Base-by-base conservation (phyloP, 2,888 invertebrate genomes). In the Drosophila leonis region DNA sequence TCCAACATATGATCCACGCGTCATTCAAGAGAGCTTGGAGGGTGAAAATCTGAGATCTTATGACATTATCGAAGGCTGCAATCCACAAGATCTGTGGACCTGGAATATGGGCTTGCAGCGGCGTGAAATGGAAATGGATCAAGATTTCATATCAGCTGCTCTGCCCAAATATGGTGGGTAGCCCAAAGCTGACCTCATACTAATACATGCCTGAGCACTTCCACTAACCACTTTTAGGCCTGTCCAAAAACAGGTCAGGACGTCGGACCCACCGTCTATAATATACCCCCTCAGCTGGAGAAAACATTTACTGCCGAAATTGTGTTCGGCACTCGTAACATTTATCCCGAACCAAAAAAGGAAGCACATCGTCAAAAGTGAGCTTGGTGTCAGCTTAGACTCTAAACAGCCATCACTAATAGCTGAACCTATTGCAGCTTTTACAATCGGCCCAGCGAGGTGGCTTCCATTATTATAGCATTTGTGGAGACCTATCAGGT, bases 1-100 rank as follows among this genome's bases (percentile, higher is more conserved):
- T 33, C 83, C 85, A 15, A 77, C 79, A 0, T 93, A 92, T 49
- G 90, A 93, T 87, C 93, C 93, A 4, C 90, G 93, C 9, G n/a
- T 80, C n/a, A 68, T 93, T 20, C 92, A 93, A 65, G 78, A 90
- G 27, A 67, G 79, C 20, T 72, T 93, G 10, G 91, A 93, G 37
- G 78, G 73, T 4, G 91, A 92, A 66, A 68, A 84, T 31, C 61
- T 91, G 9, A 73, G 72, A 4, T 80, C 81, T 18, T 89, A 83
- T 49, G 90, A 90, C 44, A 68, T 92, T 4, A 84, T 91, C 20
- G 80, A 88, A 20, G 87, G 90, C 1, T 87, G 88, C 31, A 78
- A 56, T 51, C 76, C 77, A 0, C 72, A 82, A 33, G 91, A 91
- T 62, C 35, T 91, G 4, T 92, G 92, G 91, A 91, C 92, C 18